phyloP scores from a whole-genome alignment of 2,888 invertebrate genomes.

The Acrobasis consociella region DNA sequence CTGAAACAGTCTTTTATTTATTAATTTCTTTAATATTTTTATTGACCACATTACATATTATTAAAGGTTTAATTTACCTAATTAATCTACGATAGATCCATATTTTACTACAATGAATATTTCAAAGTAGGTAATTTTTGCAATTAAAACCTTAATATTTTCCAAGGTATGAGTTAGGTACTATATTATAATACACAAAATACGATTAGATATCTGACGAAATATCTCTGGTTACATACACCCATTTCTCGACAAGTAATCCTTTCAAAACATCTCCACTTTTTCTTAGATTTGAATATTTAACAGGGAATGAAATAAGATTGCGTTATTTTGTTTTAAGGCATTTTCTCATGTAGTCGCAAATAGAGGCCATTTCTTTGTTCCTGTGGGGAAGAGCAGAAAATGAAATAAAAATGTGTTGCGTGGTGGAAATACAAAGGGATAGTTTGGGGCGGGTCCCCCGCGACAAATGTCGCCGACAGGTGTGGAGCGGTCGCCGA shows the following conservation, averaged over 20 bases:
- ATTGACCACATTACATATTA: too few species aligned
- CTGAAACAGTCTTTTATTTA: too few species aligned
- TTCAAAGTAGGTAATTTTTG: too few species aligned
- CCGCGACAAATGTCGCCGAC: slow-evolving; percentile 60
- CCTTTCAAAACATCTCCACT: not conserved
- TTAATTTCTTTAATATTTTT: too few species aligned
- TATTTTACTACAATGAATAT: too few species aligned
- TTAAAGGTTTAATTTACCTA: too few species aligned
- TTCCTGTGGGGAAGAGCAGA: slow-evolving; percentile 48
- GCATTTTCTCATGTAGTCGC: slow-evolving; percentile 31
- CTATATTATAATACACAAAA: too few species aligned
- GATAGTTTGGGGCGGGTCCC: slow-evolving; percentile 63
- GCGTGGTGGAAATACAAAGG: slow-evolving; percentile 57
- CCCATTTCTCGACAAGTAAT: not conserved
- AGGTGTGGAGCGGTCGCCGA: slow-evolving; percentile 57
- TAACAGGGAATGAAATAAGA: slow-evolving; percentile 1
- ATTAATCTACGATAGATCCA: too few species aligned
- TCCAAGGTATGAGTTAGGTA: too few species aligned
- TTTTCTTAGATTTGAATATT: slow-evolving; percentile 8
- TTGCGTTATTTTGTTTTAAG: slow-evolving; percentile 25
- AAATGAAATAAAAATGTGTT: slow-evolving; percentile 58
- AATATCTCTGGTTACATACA: too few species aligned
- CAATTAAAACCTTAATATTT: too few species aligned
- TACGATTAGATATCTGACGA: too few species aligned
- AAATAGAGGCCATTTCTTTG: slow-evolving; percentile 43